phyloP scores from a whole-genome alignment of 2,113 vertebrate genomes.

The Damaliscus lunatus region DNA sequence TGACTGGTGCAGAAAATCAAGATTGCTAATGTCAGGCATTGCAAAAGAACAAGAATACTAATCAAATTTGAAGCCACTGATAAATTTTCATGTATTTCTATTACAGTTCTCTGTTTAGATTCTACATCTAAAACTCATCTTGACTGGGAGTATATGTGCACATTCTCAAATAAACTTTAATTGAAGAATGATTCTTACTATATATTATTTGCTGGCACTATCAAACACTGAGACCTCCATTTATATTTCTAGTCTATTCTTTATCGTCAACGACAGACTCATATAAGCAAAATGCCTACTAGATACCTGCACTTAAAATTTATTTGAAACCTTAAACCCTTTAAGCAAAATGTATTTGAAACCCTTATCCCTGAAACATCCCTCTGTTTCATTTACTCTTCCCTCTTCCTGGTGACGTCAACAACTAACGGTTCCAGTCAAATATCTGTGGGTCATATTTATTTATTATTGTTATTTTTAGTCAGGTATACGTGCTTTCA shows the following conservation, averaged over 20 bases:
- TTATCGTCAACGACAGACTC: background rate
- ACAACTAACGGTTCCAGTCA: background rate
- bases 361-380: background rate
- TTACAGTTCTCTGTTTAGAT: background rate
- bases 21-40: background rate
- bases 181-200: background rate
- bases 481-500: background rate
- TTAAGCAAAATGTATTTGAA: background rate
- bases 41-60: background rate
- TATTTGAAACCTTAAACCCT: background rate
- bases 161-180: background rate
- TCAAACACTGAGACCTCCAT: background rate
- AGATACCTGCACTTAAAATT: background rate
- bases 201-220: background rate
- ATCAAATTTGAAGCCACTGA: slow-evolving; percentile 12
- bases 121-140: background rate
- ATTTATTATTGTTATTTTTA: background rate
- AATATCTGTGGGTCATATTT: background rate
- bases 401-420: background rate
- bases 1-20: slow-evolving; percentile 27
- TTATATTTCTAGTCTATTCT: background rate
- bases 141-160: background rate
- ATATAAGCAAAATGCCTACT: background rate
- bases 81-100: background rate
- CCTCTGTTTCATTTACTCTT: background rate